Evolutionary conservation across 2,113 vertebrate species (phyloP), one percentile per base, ranked within the genome.

Genomic region (Myiozetetes cayanensis): DNA sequence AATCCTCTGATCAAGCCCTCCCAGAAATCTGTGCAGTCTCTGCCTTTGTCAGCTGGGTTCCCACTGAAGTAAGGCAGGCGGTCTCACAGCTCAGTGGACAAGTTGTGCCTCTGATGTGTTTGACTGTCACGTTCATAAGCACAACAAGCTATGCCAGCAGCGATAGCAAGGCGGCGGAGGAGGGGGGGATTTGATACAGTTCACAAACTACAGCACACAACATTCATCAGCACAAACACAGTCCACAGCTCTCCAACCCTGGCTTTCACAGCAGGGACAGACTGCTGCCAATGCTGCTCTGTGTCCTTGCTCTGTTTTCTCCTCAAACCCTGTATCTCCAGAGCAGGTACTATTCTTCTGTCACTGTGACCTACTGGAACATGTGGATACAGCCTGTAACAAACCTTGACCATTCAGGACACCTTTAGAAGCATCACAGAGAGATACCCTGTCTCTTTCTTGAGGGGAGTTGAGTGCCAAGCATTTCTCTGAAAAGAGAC

Each of bases 91-190:
- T 97, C 97, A 97, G 97, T 67, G 75, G 93, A 82, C 86, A 93
- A 96, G 93, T 92, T 93, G 90, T 43, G 74, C 78, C 78, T 96
- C 85, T 71, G 94, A 97, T 96, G 91, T 58, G 85, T 94, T 82
- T 96, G 84, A 96, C 94, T 96, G 96, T 97, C 97, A 97, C 84
- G 77, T 94, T 93, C 94, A 96, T 94, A 97, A 98, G 97, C 94
- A 96, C 81, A 83, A 87, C 70, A 87, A 94, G 90, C 92, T 58
- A 87, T 6, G 62, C 76, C 91, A 83, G 85, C 66, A 96, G 96
- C 43, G 5, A 93, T 18, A 66, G 96, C 78, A 87, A 90, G 62
- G 83, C 24, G 3, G 70, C 73, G 7, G 31, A 37, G 83, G 70
- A 67, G n/a, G 21, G 68, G 14, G 25, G 46, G 37, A 43, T 52